Percentiles rank a stretch among this genome's conserved stretches.
Evolutionary conservation across 35 echinoderm and acorn worm species (phyloP).

Genomic region (Heliocidaris tuberculata): DNA sequence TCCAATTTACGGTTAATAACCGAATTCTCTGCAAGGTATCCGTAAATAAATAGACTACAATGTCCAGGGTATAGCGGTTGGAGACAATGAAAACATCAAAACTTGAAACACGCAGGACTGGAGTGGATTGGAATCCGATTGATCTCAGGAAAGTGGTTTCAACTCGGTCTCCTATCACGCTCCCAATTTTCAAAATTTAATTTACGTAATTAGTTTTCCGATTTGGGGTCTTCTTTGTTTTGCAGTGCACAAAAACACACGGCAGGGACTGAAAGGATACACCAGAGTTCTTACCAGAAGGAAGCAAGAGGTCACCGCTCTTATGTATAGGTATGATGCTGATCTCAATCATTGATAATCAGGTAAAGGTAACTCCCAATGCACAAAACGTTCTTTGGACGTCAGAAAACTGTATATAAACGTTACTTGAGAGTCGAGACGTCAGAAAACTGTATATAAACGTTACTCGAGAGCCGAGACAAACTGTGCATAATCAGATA

Average conservation of each 20-base stretch:
- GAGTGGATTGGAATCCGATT: neutral
- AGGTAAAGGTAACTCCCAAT: no score
- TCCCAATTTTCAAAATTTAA: neutral
- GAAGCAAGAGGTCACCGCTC: no score
- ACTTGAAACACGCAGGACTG: neutral
- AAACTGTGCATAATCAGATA: no score
- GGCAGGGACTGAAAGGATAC: neutral
- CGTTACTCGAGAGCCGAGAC: no score
- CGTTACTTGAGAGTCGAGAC: no score
- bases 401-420: no score
- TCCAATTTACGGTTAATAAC: constrained; percentile 2
- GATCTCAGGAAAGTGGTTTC: neutral
- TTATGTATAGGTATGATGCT: no score
- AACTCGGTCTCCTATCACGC: neutral
- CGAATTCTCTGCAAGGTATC: neutral
- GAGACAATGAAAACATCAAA: neutral
- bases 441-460: no score
- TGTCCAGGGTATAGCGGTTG: neutral
- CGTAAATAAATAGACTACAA: neutral
- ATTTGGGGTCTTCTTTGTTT: neutral
- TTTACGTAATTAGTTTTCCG: neutral
- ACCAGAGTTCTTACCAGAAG: neutral
- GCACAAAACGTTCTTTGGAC: no score
- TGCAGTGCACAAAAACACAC: constrained; percentile 9
- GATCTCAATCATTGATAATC: no score